A percentile compares a stretch with the other conserved stretches of the same genome.
Evolutionary conservation across 2,113 vertebrate species (phyloP).

Genomic region (Amblyornis subalaris): DNA sequence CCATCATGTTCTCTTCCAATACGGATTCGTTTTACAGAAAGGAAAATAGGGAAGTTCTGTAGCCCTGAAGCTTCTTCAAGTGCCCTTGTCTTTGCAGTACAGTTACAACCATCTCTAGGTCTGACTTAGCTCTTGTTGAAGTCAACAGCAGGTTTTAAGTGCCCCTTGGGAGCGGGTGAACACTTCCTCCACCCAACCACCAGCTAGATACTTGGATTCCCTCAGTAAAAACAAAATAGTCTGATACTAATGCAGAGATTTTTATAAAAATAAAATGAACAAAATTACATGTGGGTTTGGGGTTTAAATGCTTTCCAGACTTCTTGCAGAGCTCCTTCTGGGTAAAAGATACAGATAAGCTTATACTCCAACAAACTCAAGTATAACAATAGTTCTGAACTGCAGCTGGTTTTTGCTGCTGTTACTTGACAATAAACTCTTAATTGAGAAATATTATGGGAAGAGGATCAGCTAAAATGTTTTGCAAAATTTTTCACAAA

Average conservation of each 20-base stretch:
- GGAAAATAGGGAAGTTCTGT: neutral
- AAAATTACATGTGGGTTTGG: neutral
- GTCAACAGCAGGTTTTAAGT: neutral
- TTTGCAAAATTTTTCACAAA: neutral
- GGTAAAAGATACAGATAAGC: neutral
- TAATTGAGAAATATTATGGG: neutral
- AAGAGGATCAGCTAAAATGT: neutral
- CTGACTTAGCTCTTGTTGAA: neutral
- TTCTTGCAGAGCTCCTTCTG: neutral
- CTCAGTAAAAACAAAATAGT: neutral
- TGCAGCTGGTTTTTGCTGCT: neutral
- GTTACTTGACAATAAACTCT: neutral
- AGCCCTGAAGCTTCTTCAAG: neutral
- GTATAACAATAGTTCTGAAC: neutral
- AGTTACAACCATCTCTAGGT: neutral
- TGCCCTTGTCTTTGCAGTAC: neutral
- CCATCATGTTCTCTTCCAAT: neutral
- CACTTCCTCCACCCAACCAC: neutral
- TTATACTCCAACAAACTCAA: neutral
- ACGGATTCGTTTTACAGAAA: neutral
- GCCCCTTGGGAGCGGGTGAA: neutral
- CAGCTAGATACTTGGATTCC: neutral
- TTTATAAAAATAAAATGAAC: neutral
- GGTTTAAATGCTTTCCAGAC: neutral
- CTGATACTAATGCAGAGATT: neutral